Conservation (phyloP, 2,888 invertebrate genomes). For the Cenopis cana region DNA sequence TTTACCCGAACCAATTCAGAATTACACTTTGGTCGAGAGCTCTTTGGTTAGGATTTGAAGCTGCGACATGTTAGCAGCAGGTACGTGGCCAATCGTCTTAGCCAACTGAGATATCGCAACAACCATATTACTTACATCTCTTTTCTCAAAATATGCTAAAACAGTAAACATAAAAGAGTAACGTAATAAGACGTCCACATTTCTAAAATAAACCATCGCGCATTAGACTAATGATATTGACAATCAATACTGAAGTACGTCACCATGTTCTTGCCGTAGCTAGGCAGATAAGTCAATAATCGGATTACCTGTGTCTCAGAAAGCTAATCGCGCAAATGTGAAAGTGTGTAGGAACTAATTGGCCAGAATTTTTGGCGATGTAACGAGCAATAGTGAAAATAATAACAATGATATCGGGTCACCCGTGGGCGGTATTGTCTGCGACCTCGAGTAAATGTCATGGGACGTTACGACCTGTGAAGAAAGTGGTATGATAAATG, state of each 20-base stretch:
- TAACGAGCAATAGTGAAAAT: conserved; percentile 60
- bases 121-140: no score
- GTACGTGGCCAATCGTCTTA: no score
- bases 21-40: no score
- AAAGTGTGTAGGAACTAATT: conserved; percentile 80
- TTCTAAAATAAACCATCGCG: conserved; percentile 15
- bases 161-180: conserved; percentile 12
- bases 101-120: no score
- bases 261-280: conserved; percentile 63
- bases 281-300: conserved; percentile 69
- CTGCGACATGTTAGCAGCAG: no score
- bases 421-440: conserved; percentile 58
- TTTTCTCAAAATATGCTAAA: conserved; percentile 5
- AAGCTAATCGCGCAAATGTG: conserved; percentile 57
- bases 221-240: conserved; percentile 18
- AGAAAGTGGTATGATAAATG: conserved; percentile 22
- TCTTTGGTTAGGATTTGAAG: no score
- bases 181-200: background rate
- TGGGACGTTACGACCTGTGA: conserved; percentile 19
- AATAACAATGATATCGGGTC: conserved; percentile 75
- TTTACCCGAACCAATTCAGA: no score
- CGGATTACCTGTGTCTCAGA: conserved; percentile 56
- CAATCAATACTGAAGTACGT: conserved; percentile 29
- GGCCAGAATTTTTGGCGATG: conserved; percentile 62
- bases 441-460: conserved; percentile 48